Evolutionary conservation across 92 coral and sea anemone genomes (phyloP), one percentile per base, ranked within the genome.

Genomic region (Pocillopora grandis): DNA sequence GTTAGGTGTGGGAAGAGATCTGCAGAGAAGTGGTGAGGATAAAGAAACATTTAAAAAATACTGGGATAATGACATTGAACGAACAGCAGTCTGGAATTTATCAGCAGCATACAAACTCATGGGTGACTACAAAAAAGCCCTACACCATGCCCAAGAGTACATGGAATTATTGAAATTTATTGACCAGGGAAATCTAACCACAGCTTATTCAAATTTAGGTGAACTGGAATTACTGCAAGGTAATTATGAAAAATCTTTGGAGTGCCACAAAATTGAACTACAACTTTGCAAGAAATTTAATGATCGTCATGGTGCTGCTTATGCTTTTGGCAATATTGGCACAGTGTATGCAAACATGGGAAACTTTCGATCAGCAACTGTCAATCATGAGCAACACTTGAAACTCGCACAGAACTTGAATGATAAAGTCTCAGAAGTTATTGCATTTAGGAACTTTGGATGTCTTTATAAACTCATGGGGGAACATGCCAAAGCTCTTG

Each of bases 261-360:
- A 90, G 66, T 90, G 76, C 76, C 95, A 94, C 75, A 87, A 90
- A 65, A 86, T 80, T 76, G 98, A 92, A 76, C 86, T 94, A 56
- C 80, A 86, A 64, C 84, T 92, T 27, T 87, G 94, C 27, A 94
- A 85, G 58, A 94, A 88, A 88, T 85, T 90, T 78, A 68, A 86
- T 33, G 85, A 94, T 81, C 90, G 78, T 6, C 69, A 65, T 62
- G 86, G 91, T 14, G 68, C 88, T 58, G 91, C 95, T 10, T 94
- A 94, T 88, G 92, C 95, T 10, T 94, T 87, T 80, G 98, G 98
- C 15, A 94, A 88, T 65, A 84, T 92, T 65, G 98, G 95, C 21
- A 79, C 84, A 49, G 98, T 94, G 5, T 83, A 92, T 72, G 92
- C 98, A 75, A 84, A 90, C 35, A 78, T 89, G 93, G 89, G 93